These are phyloP conservation scores for Trichogramma pretiosum DNA, from an alignment of 1,140 invertebrate species.

Conservation along the genomic window DNA sequence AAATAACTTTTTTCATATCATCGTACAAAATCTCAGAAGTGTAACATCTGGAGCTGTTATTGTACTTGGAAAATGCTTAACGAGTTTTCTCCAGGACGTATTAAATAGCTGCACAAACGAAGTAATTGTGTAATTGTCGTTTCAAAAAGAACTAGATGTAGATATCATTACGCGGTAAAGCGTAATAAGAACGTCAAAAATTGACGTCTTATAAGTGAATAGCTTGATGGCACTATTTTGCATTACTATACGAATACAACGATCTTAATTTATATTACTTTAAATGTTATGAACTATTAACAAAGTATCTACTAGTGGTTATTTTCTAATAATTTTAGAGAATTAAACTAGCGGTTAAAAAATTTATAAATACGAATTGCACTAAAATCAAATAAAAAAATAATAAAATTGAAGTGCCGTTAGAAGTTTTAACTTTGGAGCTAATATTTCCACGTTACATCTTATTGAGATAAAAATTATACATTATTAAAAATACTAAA, in stretches of 20 bases:
- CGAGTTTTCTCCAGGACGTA: slow-evolving; percentile 1
- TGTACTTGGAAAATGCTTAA: background rate
- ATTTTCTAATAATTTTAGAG: background rate
- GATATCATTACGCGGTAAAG: background rate
- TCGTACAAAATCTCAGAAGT: no score
- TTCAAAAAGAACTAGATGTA: background rate
- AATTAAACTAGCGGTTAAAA: slow-evolving; percentile 5
- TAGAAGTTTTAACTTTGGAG: no score
- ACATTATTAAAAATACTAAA: slow-evolving; percentile 41
- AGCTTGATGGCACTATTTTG: slow-evolving; percentile 28
- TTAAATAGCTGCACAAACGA: slow-evolving; percentile 6
- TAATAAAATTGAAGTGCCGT: slow-evolving; percentile 15
- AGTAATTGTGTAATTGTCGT: background rate
- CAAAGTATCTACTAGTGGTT: slow-evolving; percentile 11
- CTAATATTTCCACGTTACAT: no score
- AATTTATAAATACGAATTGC: slow-evolving; percentile 7
- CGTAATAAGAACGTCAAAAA: slow-evolving; percentile 5
- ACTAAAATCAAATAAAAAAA: slow-evolving; percentile 4
- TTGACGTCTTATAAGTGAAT: slow-evolving; percentile 15
- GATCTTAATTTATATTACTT: slow-evolving; percentile 10
- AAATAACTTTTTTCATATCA: slow-evolving; percentile 12
- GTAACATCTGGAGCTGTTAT: background rate
- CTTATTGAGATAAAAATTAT: no score
- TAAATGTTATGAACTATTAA: slow-evolving; percentile 14
- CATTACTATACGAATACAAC: slow-evolving; percentile 18